Conservation (phyloP, 37 sponge, comb jelly and placozoan species). For the Axinella damicornis region DNA sequence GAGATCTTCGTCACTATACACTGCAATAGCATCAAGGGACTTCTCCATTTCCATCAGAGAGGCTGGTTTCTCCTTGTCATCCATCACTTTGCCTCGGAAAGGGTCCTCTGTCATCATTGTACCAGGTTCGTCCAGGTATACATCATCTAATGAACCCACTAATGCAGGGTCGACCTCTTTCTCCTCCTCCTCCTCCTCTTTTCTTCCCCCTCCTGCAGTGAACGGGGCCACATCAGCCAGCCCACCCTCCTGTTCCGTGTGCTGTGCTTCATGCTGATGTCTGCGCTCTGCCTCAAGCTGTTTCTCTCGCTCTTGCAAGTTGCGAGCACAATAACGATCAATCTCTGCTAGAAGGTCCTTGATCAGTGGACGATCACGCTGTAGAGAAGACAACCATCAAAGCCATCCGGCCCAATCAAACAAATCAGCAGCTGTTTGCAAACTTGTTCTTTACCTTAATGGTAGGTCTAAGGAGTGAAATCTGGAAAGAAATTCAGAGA, state of each 20-base stretch:
- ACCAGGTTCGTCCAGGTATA: slow-evolving; percentile 53
- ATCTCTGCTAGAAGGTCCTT: slow-evolving; percentile 41
- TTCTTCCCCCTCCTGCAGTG: slow-evolving; percentile 31
- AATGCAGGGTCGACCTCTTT: slow-evolving; percentile 74
- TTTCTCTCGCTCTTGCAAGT: slow-evolving; percentile 35
- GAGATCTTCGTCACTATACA: too few species aligned
- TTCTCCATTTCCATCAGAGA: slow-evolving; percentile 62
- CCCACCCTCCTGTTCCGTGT: not conserved
- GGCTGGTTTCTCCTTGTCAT: slow-evolving; percentile 42
- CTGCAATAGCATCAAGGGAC: slow-evolving; percentile 58
- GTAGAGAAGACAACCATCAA: too few species aligned
- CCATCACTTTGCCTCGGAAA: slow-evolving; percentile 46
- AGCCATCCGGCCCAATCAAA: too few species aligned
- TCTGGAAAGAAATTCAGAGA: too few species aligned
- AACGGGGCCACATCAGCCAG: slow-evolving; percentile 16
- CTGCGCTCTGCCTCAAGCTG: slow-evolving; percentile 17
- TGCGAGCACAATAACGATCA: slow-evolving; percentile 51
- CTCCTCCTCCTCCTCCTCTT: slow-evolving; percentile 41
- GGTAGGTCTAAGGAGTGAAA: too few species aligned
- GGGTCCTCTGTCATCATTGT: slow-evolving; percentile 46
- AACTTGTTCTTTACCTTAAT: too few species aligned
- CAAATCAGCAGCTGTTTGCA: too few species aligned
- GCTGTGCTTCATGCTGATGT: slow-evolving; percentile 48
- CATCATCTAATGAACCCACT: slow-evolving; percentile 64
- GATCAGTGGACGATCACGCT: slow-evolving; percentile 65